Evolutionary conservation across 2,797 vertebrate species (phyloP), one percentile per base, ranked within the genome.

Genomic region (Carcharodon carcharias): DNA sequence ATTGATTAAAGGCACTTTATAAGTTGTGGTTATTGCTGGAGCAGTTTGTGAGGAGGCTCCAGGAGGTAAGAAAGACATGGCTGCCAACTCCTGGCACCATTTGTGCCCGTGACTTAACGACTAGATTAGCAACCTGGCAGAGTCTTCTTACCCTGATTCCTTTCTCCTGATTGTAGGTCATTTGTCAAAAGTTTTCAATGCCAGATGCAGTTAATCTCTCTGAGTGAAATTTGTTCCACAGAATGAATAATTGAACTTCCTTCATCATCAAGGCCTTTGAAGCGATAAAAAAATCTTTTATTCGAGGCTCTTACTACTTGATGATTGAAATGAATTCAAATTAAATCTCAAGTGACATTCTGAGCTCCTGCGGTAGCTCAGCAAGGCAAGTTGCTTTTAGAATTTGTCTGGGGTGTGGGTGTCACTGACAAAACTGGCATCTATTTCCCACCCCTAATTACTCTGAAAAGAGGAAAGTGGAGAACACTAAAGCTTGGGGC

Each of bases 171-270:
- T 26, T 1, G n/a, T 16, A 69, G 7, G 40, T 50, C 40, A 45
- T 95, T 50, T 95, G 65, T 69, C 63, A 95, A 71, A 69, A 95
- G 63, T 71, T 95, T 69, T 50, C 50, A 95, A 71, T 54, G 65
- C 63, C 93, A 50, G 54, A 61, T 50, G 21, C 40, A 54, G 63
- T 26, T 95, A 50, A 95, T 71, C 93, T 40, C n/a, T n/a, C 18
- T 28, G 93, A 16, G 93, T 31, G 65, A 92, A 92, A 92, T 18
- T 63, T n/a, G 35, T n/a, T 92, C 92, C 61, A 61, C 23, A 8
- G 56, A n/a, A 50, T 95, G 93, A 95, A 50, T 71, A 69, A 95
- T 95, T 95, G 63, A 95, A 61, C 40, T 67, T 50, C 9, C 40
- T 95, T 69, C 40, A 28, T 71, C 93, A 45, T n/a, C 35, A 35